phyloP scores from a whole-genome alignment of 1,140 invertebrate species.

The Tetraneura akinire region DNA sequence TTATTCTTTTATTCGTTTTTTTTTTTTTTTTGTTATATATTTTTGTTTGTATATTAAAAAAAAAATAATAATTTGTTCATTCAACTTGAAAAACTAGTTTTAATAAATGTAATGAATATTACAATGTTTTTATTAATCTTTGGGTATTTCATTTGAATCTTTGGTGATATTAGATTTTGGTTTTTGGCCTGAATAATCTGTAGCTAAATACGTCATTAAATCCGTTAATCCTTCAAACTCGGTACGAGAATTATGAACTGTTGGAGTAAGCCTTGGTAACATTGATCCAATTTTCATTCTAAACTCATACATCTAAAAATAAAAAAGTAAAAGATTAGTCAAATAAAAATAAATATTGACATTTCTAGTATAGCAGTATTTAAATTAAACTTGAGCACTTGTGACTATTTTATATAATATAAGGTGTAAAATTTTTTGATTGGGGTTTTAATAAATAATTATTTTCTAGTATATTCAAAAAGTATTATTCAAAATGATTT shows the following conservation, averaged over 20 bases:
- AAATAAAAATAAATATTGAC: too few relatives aligned
- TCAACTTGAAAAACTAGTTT: conserved; percentile 8
- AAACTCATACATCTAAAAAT: conserved; percentile 71
- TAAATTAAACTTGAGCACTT: too few relatives aligned
- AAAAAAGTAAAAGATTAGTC: too few relatives aligned
- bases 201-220: conserved; percentile 73
- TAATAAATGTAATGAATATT: conserved; percentile 32
- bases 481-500: too few relatives aligned
- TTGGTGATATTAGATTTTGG: conserved; percentile 35
- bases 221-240: conserved; percentile 84
- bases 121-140: conserved; percentile 39
- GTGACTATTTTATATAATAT: too few relatives aligned
- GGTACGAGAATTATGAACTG: conserved; percentile 78
- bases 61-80: conserved; percentile 14
- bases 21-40: conserved; percentile 40
- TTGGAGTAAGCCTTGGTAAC: conserved; percentile 65
- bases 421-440: too few relatives aligned
- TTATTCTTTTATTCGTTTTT: conserved; percentile 21
- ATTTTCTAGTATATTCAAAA: too few relatives aligned
- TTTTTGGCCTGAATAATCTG: conserved; percentile 52
- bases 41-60: conserved; percentile 43
- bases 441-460: too few relatives aligned
- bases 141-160: conserved; percentile 23
- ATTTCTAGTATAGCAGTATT: too few relatives aligned
- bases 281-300: conserved; percentile 68